Base-by-base conservation (phyloP, 2,113 vertebrate genomes). In the Chaetops frenatus region DNA sequence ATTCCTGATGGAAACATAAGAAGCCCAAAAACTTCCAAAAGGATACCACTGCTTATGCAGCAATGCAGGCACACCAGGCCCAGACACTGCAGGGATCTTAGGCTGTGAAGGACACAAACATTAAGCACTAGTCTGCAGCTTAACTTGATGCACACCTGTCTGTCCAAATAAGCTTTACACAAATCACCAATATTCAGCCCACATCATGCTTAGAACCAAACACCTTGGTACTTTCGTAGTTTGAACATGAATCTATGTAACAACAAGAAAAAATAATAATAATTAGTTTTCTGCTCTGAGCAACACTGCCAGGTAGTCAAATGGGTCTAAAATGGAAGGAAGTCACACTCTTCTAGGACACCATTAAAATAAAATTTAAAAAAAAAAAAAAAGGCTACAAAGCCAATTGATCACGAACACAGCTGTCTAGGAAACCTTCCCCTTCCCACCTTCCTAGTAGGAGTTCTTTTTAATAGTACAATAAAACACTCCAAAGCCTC, bases 401-500 rank as follows among this genome's bases (percentile, higher is more conserved):
- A 93, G 78, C 71, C 45, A 94, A 96, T 95, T 96, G 89, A 92
- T 88, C 92, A 91, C 62, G 44, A 95, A 94, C 81, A 85, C 85
- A 97, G 94, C 90, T 91, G 83, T 90, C 90, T 87, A 96, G 72
- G 92, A 96, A 97, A 97, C 85, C 81, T 94, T 93, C 87, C 90
- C 86, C 47, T 86, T 79, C 54, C 82, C 90, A 95, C 85, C 86
- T 80, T 93, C 78, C 86, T 69, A 65, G 91, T 23, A 95, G 86
- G 62, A 45, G 50, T 57, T 92, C 94, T 91, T 91, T 92, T 93
- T 95, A 96, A 97, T 48, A 97, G 95, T 88, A 95, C 84, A 96
- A 94, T 94, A 97, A 96, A 96, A 86, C 83, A 88, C 85, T 95
- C 96, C 90, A 96, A 90, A 95, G 94, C 81, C 51, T 96, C 88